A percentile compares a stretch with the other conserved stretches of the same genome.
phyloP scores from a whole-genome alignment of 2,113 vertebrate species.

The Ammodytes marinus region DNA sequence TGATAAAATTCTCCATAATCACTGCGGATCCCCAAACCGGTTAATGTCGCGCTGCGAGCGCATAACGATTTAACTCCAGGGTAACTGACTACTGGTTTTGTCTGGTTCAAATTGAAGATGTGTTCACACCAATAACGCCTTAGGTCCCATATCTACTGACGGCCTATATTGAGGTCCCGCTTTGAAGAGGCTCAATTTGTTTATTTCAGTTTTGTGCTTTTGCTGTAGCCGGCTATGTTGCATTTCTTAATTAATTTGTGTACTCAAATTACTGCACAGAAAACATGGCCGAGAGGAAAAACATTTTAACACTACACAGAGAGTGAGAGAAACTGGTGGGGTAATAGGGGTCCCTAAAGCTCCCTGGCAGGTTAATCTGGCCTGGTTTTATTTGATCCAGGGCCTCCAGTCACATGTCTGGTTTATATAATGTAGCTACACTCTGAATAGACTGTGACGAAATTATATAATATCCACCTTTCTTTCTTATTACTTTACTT shows the following conservation, averaged over 20 bases:
- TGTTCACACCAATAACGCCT: too few relatives aligned
- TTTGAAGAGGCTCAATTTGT: not conserved
- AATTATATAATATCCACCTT: not conserved
- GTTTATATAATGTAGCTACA: not conserved
- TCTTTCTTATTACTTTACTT: not conserved
- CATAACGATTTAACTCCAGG: too few relatives aligned
- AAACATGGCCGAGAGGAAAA: not conserved
- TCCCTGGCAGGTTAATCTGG: not conserved
- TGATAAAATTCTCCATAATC: too few relatives aligned
- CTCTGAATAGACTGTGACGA: not conserved
- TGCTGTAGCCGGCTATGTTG: too few relatives aligned
- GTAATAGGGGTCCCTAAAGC: not conserved
- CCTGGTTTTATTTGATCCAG: conserved; percentile 11
- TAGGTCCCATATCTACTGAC: too few relatives aligned
- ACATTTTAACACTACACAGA: not conserved
- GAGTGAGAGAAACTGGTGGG: not conserved
- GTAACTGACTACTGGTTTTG: not conserved
- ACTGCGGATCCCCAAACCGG: too few relatives aligned
- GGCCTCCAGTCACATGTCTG: not conserved
- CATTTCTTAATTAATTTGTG: not conserved
- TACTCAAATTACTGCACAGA: not conserved
- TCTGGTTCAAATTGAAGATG: not conserved
- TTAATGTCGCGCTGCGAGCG: too few relatives aligned
- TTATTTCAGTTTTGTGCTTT: not conserved
- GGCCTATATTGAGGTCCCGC: not conserved